Conservation (phyloP, 2,888 invertebrate species). For the Deilephila porcellus region DNA sequence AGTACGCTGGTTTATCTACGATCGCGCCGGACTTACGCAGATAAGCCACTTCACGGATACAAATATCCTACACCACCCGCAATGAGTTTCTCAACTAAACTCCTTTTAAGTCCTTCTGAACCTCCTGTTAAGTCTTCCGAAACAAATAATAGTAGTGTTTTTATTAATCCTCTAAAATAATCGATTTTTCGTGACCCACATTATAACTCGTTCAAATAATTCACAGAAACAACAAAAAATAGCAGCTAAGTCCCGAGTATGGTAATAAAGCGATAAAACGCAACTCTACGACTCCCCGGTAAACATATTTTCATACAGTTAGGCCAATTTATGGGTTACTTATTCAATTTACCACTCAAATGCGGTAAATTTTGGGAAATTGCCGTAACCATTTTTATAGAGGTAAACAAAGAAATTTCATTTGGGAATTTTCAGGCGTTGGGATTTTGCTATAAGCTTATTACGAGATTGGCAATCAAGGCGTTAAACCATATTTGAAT, state of each 20-base stretch:
- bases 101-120: no score
- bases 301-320: constrained; percentile 22
- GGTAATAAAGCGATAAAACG: constrained; percentile 14
- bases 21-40: no score
- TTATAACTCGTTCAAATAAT: background rate
- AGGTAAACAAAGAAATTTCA: constrained; percentile 18
- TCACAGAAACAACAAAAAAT: background rate
- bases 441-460: background rate
- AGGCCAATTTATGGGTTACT: constrained; percentile 24
- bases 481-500: background rate
- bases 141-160: no score
- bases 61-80: no score
- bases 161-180: no score
- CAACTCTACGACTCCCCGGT: constrained; percentile 11
- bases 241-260: background rate
- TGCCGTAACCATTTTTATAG: constrained; percentile 10
- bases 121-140: no score
- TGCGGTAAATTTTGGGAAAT: constrained; percentile 22
- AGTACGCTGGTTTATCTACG: no score
- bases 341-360: constrained; percentile 24
- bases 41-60: no score
- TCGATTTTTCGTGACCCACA: no score
- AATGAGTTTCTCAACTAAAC: no score
- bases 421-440: background rate
- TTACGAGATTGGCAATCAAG: background rate